Percentiles rank a stretch among this genome's conserved stretches.
These are phyloP conservation scores for Dendrolimus houi DNA, from an alignment of 2,888 invertebrate species.

Conservation along the genomic window DNA sequence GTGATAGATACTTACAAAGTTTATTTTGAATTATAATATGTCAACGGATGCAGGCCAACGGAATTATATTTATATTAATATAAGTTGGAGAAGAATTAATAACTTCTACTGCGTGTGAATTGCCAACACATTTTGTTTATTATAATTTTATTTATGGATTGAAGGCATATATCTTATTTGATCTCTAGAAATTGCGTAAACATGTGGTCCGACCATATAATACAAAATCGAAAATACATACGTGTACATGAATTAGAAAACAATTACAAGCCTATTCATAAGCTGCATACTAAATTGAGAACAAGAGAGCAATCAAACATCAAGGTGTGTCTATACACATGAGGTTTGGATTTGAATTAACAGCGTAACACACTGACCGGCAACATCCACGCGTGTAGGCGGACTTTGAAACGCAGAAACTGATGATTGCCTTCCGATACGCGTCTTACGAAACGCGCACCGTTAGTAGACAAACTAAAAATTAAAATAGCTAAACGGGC, in stretches of 20 bases:
- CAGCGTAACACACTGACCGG: slow-evolving; percentile 22
- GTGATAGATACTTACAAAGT: no score
- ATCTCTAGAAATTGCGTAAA: no score
- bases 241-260: not conserved
- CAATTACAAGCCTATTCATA: slow-evolving; percentile 1
- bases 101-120: no score
- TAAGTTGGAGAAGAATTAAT: no score
- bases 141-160: no score
- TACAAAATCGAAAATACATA: no score
- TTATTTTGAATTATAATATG: no score
- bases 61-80: no score
- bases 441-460: slow-evolving; percentile 56
- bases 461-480: slow-evolving; percentile 74
- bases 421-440: slow-evolving; percentile 26
- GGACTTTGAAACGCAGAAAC: slow-evolving; percentile 40
- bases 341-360: slow-evolving; percentile 32
- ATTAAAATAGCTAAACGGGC: slow-evolving; percentile 74
- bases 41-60: no score
- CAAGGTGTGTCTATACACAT: slow-evolving; percentile 23
- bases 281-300: slow-evolving; percentile 22
- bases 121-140: no score
- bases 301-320: slow-evolving; percentile 37
- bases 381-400: slow-evolving; percentile 30
- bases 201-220: no score
- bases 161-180: no score